phyloP scores from a whole-genome alignment of 2,888 invertebrate species.

The Stenichneumon culpator region DNA sequence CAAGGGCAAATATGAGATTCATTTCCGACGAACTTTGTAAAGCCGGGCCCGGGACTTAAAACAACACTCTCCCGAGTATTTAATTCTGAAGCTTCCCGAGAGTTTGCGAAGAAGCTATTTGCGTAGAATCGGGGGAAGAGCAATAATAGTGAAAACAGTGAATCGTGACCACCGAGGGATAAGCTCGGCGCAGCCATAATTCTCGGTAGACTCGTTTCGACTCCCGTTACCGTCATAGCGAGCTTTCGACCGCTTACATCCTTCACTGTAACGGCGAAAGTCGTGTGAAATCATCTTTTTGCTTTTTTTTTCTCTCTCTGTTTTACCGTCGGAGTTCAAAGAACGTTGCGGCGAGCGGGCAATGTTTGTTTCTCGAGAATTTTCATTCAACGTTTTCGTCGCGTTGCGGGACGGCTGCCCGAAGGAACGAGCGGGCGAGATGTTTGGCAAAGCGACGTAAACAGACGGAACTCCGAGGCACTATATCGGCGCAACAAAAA shows the following conservation, averaged over 20 bases:
- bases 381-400: constrained; percentile 63
- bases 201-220: constrained; percentile 60
- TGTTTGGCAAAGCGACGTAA: constrained; percentile 29
- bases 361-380: constrained; percentile 35
- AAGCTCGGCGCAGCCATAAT: constrained; percentile 41
- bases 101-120: constrained; percentile 10
- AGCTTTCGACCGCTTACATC: constrained; percentile 22
- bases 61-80: too few relatives aligned
- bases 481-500: constrained; percentile 5
- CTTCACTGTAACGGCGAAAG: constrained; percentile 19
- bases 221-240: constrained; percentile 57
- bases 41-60: too few relatives aligned
- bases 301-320: constrained; percentile 10
- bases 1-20: too few relatives aligned
- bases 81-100: too few relatives aligned
- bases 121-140: constrained; percentile 43
- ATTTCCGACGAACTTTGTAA: too few relatives aligned
- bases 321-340: constrained; percentile 52
- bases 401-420: constrained; percentile 11
- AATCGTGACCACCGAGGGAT: constrained; percentile 48
- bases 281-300: constrained; percentile 43
- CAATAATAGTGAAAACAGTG: constrained; percentile 50
- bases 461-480: constrained; percentile 26
- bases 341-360: constrained; percentile 51
- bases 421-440: background rate